Base-by-base conservation (phyloP, 92 coral and sea anemone genomes). In the Porites evermanni region DNA sequence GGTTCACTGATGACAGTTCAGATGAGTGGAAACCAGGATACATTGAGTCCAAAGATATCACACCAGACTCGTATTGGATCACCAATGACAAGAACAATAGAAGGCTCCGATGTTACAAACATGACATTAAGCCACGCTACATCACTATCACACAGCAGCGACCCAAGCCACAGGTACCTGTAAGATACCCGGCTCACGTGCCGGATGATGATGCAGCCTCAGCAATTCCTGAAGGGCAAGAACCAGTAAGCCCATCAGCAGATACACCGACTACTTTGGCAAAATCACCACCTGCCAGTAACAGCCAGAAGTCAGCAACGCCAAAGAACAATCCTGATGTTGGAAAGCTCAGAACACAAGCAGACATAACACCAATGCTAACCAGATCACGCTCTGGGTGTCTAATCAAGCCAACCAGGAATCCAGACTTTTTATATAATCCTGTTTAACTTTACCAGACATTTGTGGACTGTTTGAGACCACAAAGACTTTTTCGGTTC, bases 41-140 rank as follows among this genome's bases (percentile, higher is more conserved):
- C 60, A 87, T 91, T 14, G 83, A 91, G 38, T 78, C 86, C 54
- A 79, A 87, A 50, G 94, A 88, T 64, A 53, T 47, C 61, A 13
- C 91, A 72, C 96, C 93, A 67, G 91, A 88, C 78, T 91, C 96
- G 53, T 91, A 87, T 91, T 93, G 96, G 91, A 79, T 91, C 64
- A 69, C 91, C 82, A 92, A 85, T 21, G 81, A 80, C 20, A 75
- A 73, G 68, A 92, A 74, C 88, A 76, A 70, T 75, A 78, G 94
- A 64, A 67, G 90, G 79, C 67, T 88, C 66, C 81, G 94, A 63
- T 79, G 86, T 8, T 89, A 91, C 80, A 82, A 47, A 64, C 87
- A 78, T 75, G 91, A 93, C 88, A 82, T 93, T 74, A 93, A 93
- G 23, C 88, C 94, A 21, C 92, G 92, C 2, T 88, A 81, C 61